phyloP scores from a whole-genome alignment of 1,140 invertebrate species.

The Scaptomyza montana region DNA sequence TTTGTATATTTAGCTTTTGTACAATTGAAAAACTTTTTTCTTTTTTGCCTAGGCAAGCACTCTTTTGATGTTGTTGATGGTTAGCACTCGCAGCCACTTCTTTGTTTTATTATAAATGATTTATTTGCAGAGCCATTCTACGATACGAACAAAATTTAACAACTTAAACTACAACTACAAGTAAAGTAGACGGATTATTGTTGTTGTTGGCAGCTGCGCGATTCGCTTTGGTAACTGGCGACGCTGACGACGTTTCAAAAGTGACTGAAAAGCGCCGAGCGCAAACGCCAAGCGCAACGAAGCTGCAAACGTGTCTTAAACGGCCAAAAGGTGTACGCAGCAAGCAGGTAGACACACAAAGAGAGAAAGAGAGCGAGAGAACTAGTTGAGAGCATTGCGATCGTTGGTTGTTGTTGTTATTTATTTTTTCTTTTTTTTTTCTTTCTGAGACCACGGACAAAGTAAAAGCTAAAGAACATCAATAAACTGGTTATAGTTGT shows the following conservation, averaged over 20 bases:
- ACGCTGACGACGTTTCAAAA: conserved; percentile 60
- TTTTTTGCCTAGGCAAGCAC: conserved; percentile 52
- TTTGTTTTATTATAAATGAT: conserved; percentile 33
- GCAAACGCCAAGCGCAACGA: conserved; percentile 46
- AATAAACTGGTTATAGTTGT: conserved; percentile 60
- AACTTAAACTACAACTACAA: conserved; percentile 35
- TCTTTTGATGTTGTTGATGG: conserved; percentile 31
- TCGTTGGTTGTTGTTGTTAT: background rate
- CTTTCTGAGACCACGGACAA: conserved; percentile 1
- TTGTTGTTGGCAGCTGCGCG: conserved; percentile 44
- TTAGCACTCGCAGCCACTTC: conserved; percentile 57
- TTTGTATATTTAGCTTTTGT: conserved; percentile 21
- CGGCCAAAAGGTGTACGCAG: conserved; percentile 33
- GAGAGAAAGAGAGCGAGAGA: conserved; percentile 16
- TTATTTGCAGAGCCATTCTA: conserved; percentile 41
- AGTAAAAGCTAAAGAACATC: conserved; percentile 60
- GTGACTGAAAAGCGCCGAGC: conserved; percentile 57
- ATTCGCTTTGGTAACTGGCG: conserved; percentile 57
- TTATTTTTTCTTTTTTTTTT: no score
- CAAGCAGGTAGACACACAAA: conserved; percentile 30
- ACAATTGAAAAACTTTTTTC: conserved; percentile 52
- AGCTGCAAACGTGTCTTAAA: conserved; percentile 73
- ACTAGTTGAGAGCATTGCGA: conserved; percentile 15
- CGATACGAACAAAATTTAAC: conserved; percentile 47
- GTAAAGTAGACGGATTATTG: conserved; percentile 33